phyloP scores from a whole-genome alignment of 1,140 invertebrate species.

The Yoshiicerus persimilis region DNA sequence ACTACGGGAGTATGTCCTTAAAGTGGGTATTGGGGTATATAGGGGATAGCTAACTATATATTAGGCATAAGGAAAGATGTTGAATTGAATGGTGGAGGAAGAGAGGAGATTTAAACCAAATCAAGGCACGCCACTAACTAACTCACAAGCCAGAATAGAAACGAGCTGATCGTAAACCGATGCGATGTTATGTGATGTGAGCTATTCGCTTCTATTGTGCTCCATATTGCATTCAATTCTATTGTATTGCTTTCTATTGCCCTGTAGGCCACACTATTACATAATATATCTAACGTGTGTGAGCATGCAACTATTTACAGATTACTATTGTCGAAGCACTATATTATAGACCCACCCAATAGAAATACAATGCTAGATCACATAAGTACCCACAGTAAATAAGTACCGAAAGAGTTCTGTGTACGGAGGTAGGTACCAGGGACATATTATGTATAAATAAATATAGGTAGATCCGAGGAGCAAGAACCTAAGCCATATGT shows the following conservation, averaged over 20 bases:
- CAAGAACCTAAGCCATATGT: neutral
- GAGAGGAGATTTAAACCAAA: neutral
- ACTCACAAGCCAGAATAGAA: constrained; percentile 16
- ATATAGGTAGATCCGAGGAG: neutral
- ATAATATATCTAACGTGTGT: neutral
- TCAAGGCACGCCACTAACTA: constrained; percentile 18
- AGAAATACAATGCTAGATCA: neutral
- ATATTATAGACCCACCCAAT: neutral
- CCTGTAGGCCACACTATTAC: neutral
- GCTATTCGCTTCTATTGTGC: constrained; percentile 1
- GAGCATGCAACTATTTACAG: too few species aligned
- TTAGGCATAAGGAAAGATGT: neutral
- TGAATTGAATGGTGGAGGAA: neutral
- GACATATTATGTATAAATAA: neutral
- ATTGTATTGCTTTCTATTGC: neutral
- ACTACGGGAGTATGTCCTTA: too few species aligned
- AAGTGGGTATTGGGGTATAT: neutral
- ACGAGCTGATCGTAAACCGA: constrained; percentile 15
- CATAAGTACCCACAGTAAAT: neutral
- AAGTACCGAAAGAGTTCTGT: neutral
- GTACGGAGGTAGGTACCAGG: neutral
- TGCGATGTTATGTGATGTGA: constrained; percentile 15
- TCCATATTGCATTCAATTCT: neutral
- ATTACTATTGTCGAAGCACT: neutral
- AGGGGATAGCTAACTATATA: neutral